A percentile compares a stretch with the other conserved stretches of the same genome.
These are phyloP conservation scores for Ischnus inquisitorius DNA, from an alignment of 2,888 invertebrate species.

Conservation along the genomic window DNA sequence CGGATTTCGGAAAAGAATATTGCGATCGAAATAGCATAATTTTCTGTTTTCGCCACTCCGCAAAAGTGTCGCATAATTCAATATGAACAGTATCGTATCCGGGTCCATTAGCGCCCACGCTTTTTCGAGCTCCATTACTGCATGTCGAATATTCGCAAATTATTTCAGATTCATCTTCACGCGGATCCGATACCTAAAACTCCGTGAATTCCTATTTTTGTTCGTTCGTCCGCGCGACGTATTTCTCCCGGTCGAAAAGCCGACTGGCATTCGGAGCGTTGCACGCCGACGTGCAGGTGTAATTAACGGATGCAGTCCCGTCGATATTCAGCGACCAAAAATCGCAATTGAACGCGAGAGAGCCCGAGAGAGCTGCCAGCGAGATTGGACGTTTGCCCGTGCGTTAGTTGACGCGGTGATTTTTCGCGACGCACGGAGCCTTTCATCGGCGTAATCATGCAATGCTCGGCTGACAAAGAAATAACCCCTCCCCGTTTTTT, in stretches of 20 bases:
- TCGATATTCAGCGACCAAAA: conserved; percentile 42
- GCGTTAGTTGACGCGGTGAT: conserved; percentile 7
- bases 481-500: not conserved
- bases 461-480: conserved; percentile 12
- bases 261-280: not conserved
- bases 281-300: conserved; percentile 10
- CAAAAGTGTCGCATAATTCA: not conserved
- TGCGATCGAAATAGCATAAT: too few relatives aligned
- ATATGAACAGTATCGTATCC: not conserved
- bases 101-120: not conserved
- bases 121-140: too few relatives aligned
- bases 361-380: not conserved
- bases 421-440: conserved; percentile 5
- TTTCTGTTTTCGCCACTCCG: too few relatives aligned
- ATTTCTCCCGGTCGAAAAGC: not conserved
- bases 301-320: conserved; percentile 13
- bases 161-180: conserved; percentile 7
- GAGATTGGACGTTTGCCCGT: conserved; percentile 9
- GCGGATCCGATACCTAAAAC: not conserved
- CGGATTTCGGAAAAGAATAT: too few relatives aligned
- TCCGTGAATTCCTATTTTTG: not conserved
- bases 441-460: conserved; percentile 2
- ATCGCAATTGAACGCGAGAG: conserved; percentile 53
- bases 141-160: conserved; percentile 3
- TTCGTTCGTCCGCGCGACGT: conserved; percentile 14